Evolutionary conservation across 2,888 invertebrate species (phyloP).

Genomic region (Hermaeophaga mercurialis): DNA sequence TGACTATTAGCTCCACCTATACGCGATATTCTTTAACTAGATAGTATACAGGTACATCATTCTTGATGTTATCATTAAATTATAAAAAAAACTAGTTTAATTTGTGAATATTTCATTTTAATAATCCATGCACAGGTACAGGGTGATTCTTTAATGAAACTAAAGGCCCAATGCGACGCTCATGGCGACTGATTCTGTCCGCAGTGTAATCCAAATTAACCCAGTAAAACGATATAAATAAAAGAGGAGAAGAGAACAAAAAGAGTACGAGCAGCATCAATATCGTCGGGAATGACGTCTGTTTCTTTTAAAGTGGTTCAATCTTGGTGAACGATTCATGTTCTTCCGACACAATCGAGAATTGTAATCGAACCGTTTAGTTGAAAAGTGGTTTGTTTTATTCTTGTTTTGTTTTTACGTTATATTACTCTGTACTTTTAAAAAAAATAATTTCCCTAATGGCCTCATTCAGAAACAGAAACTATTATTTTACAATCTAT

Average conservation of each 20-base stretch:
- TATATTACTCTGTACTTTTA: not conserved
- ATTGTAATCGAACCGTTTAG: constrained; percentile 9
- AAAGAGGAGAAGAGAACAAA: not conserved
- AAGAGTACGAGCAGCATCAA: constrained; percentile 5
- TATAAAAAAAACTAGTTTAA: too few relatives aligned
- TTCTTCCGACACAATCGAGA: constrained; percentile 11
- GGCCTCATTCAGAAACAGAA: not conserved
- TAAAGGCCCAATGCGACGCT: too few relatives aligned
- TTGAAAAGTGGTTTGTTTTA: constrained; percentile 10
- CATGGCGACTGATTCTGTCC: not conserved
- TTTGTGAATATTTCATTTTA: too few relatives aligned
- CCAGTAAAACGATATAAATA: constrained; percentile 4
- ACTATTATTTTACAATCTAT: not conserved
- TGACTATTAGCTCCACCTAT: too few relatives aligned
- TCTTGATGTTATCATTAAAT: too few relatives aligned
- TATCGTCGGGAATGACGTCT: constrained; percentile 8
- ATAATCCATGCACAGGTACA: too few relatives aligned
- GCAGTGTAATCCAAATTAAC: not conserved
- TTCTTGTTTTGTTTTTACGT: constrained; percentile 1
- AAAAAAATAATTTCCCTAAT: constrained; percentile 3
- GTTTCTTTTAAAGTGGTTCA: constrained; percentile 12
- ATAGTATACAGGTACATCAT: too few relatives aligned
- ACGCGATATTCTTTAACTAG: too few relatives aligned
- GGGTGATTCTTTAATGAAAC: too few relatives aligned
- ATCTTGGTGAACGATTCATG: constrained; percentile 10